Base-by-base conservation (phyloP, 2,113 vertebrate genomes). In the Montifringilla adamsi region DNA sequence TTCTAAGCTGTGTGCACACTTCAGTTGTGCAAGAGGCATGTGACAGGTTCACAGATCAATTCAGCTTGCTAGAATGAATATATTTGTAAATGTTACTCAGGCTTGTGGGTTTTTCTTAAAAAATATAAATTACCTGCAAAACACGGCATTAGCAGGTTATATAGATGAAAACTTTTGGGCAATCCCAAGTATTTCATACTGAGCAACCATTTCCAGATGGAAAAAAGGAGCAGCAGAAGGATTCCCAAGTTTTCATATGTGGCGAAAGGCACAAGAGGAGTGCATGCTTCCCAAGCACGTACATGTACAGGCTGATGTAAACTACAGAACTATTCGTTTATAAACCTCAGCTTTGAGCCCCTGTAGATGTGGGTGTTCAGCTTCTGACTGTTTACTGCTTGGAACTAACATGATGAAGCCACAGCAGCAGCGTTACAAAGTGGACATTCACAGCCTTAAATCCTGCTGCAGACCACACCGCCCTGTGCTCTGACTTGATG, bases 231-330 rank as follows among this genome's bases (percentile, higher is more conserved):
- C 8, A 82, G 26, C 30, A 60, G 47, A 93, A 91, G 17, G 26
- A 63, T 46, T 82, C 30, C 44, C 47, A 88, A 79, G 31, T 7
- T 15, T 79, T 63, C 8, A 2, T 7, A 27, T 4, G 10, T 15
- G 7, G 31, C 15, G 49, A 81, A 39, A 68, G n/a, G n/a, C 2
- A 62, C 13, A 16, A 13, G 41, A 17, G 2, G 13, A 67, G 21
- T 10, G 6, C 3, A 0, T 13, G 15, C 10, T 31, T 66, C 74
- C 39, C 49, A 43, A 4, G 4, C 69, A 81, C 0, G 0, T 12
- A 43, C 14, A 30, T 2, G 2, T 33, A 64, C 23, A 35, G 13
- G 50, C n/a, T 49, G 35, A 93, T 0, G 3, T 74, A 35, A 72
- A 60, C 24, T 62, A 60, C n/a, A 74, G 37, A 66, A 26, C 55